These are phyloP conservation scores for Drosophila atroscutellata DNA, from an alignment of 2,888 invertebrate genomes.

Conservation along the genomic window DNA sequence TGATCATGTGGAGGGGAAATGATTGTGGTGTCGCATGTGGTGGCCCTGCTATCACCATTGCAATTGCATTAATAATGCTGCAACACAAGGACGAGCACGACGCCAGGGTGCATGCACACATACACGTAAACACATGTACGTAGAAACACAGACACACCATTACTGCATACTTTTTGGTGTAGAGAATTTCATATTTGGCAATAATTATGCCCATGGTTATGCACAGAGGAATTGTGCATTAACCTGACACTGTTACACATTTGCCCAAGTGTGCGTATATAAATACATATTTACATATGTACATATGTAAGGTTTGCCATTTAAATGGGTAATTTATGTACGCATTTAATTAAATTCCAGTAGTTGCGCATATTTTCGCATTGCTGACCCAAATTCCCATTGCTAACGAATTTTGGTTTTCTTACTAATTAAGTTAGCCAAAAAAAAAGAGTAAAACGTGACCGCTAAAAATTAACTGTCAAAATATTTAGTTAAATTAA, in stretches of 20 bases:
- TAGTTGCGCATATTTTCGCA: slow-evolving; percentile 56
- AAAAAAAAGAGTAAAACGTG: not conserved
- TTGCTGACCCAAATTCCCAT: slow-evolving; percentile 59
- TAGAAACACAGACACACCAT: not conserved
- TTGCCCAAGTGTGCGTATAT: slow-evolving; percentile 3
- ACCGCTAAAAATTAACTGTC: slow-evolving; percentile 55
- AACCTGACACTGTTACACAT: slow-evolving; percentile 15
- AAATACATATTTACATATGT: not conserved
- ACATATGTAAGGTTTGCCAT: slow-evolving; percentile 49
- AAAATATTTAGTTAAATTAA: slow-evolving; percentile 52
- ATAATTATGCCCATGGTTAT: slow-evolving; percentile 63
- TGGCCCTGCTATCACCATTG: slow-evolving; percentile 36
- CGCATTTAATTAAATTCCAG: slow-evolving; percentile 80
- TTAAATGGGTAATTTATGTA: slow-evolving; percentile 76
- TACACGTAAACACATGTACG: slow-evolving; percentile 3
- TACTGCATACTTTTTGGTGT: slow-evolving; percentile 65
- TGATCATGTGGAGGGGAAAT: slow-evolving; percentile 26
- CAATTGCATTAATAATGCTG: slow-evolving; percentile 72
- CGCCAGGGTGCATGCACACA: slow-evolving; percentile 17
- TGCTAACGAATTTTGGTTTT: slow-evolving; percentile 31
- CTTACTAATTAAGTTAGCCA: slow-evolving; percentile 57
- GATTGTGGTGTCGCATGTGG: slow-evolving; percentile 49
- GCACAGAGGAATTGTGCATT: slow-evolving; percentile 9
- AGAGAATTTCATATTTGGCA: slow-evolving; percentile 72
- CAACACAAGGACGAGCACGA: slow-evolving; percentile 35